Percentiles rank a stretch among this genome's conserved stretches.
Conservation (phyloP, 92 coral and sea anemone species). For the Paramuricea clavata region DNA sequence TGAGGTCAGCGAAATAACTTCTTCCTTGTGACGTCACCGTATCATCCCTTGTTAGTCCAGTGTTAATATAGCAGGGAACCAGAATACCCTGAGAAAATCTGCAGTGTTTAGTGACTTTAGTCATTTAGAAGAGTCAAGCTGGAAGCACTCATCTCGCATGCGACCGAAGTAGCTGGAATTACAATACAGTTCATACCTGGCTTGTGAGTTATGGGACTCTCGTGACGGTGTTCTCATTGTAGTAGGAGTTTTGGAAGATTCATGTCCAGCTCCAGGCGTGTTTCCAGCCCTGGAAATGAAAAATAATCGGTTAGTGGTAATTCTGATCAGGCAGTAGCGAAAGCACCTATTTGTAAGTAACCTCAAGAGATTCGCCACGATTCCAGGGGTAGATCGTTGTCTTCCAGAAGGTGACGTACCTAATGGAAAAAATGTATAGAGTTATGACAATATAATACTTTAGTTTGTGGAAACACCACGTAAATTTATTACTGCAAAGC, state of each 20-base stretch:
- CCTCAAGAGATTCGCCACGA: conserved; percentile 49
- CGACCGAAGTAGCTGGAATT: no score
- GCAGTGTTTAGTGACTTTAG: neutral
- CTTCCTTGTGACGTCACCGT: no score
- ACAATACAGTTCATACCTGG: no score
- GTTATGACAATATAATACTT: neutral
- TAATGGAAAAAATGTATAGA: neutral
- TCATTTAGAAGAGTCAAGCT: no score
- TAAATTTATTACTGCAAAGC: no score
- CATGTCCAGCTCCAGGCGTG: conserved; percentile 38
- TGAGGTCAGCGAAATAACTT: no score
- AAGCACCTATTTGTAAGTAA: neutral
- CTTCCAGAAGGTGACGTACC: conserved; percentile 50
- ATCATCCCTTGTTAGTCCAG: no score
- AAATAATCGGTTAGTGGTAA: neutral
- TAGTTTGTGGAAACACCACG: no score
- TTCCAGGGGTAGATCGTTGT: conserved; percentile 34
- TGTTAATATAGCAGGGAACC: no score
- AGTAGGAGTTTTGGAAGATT: conserved; percentile 16
- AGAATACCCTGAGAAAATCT: no score
- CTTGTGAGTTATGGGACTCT: conserved; percentile 15
- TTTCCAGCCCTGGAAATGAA: conserved; percentile 33
- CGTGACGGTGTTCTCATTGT: neutral
- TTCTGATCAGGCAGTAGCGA: neutral
- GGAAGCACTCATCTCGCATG: no score